Evolutionary conservation across 35 echinoderm and acorn worm species (phyloP).

Genomic region (Heliocidaris tuberculata): DNA sequence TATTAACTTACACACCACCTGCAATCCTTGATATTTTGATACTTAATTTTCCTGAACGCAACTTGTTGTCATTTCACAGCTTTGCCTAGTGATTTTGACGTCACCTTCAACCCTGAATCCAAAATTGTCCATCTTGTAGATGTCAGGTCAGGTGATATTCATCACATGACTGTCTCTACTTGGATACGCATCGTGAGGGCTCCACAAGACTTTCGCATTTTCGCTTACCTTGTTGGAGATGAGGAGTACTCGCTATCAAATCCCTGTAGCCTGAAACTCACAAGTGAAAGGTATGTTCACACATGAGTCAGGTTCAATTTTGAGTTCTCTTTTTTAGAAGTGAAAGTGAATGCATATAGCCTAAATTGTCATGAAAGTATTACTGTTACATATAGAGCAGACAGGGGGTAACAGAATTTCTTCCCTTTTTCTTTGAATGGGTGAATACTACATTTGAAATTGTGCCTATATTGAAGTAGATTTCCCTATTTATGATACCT

Average conservation of each 20-base stretch:
- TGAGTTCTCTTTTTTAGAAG: background rate
- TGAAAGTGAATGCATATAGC: too few species aligned
- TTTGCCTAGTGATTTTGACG: constrained; percentile 14
- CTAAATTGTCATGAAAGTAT: too few species aligned
- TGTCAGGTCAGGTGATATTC: background rate
- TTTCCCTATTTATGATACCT: too few species aligned
- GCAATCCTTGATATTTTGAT: too few species aligned
- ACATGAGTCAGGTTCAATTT: background rate
- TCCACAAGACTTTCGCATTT: background rate
- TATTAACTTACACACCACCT: too few species aligned
- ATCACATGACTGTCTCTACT: background rate
- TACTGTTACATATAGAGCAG: too few species aligned
- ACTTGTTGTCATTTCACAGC: background rate
- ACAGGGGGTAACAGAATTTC: too few species aligned
- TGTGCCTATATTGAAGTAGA: too few species aligned
- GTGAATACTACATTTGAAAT: too few species aligned
- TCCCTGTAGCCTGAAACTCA: constrained; percentile 12
- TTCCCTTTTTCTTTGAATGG: too few species aligned
- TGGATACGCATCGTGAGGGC: background rate
- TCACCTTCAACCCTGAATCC: background rate
- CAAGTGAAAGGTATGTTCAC: background rate
- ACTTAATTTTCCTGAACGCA: too few species aligned
- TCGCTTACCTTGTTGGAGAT: background rate
- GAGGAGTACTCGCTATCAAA: constrained; percentile 17
- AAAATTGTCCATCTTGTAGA: background rate